phyloP scores from a whole-genome alignment of 2,113 vertebrate genomes.

The Nothocercus julius region DNA sequence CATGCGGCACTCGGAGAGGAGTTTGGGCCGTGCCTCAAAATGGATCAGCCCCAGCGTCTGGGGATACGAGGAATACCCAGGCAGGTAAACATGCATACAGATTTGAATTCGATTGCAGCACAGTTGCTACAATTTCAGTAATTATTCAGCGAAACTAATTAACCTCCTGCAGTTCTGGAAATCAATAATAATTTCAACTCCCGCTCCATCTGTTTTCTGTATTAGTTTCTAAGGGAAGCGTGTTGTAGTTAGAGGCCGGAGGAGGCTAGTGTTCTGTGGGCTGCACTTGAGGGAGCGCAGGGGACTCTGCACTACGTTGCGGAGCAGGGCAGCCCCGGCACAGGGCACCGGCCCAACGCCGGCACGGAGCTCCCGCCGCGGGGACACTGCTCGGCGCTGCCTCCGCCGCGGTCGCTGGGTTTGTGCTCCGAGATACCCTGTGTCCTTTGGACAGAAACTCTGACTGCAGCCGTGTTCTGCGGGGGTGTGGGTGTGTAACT shows the following conservation, averaged over 20 bases:
- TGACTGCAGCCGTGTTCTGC: background rate
- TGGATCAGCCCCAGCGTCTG: background rate
- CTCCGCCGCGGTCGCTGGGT: accelerated
- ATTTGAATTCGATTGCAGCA: background rate
- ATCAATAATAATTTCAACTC: background rate
- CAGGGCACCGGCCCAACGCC: accelerated
- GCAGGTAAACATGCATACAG: constrained; percentile 1
- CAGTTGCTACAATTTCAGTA: background rate
- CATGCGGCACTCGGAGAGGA: background rate
- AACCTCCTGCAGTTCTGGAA: constrained; percentile 9
- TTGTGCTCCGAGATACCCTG: accelerated
- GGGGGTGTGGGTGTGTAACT: accelerated
- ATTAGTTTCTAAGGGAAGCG: background rate
- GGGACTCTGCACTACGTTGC: accelerated
- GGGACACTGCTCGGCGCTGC: accelerated
- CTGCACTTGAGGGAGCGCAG: accelerated
- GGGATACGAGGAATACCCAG: background rate
- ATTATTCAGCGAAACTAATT: constrained; percentile 43
- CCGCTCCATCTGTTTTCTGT: background rate
- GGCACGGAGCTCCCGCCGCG: background rate
- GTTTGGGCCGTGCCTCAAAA: background rate
- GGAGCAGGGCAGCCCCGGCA: background rate
- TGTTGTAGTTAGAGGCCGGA: background rate
- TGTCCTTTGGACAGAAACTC: background rate
- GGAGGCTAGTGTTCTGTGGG: background rate